These are phyloP conservation scores for Regulus satrapa DNA, from an alignment of 2,113 vertebrate species.

Conservation along the genomic window DNA sequence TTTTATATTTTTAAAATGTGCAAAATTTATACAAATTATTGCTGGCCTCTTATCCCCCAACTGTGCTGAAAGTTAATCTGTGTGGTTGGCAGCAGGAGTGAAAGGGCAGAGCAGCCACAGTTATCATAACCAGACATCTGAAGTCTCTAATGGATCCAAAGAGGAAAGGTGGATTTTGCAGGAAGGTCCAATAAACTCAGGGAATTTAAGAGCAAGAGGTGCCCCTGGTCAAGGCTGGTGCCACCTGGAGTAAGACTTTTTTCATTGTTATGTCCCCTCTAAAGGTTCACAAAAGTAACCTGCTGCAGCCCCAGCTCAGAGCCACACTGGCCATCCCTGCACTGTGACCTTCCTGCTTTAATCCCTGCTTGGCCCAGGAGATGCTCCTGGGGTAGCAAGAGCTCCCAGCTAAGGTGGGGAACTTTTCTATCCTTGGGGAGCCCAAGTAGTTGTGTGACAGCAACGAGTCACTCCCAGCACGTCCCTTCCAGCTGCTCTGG, in stretches of 20 bases:
- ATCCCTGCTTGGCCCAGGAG: not conserved
- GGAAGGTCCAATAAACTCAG: not conserved
- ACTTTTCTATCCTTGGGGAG: not conserved
- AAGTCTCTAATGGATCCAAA: not conserved
- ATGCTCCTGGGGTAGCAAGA: not conserved
- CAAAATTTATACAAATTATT: not conserved
- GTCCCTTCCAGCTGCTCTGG: rapidly evolving
- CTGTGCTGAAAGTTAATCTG: not conserved
- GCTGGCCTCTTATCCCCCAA: not conserved
- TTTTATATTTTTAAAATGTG: not conserved
- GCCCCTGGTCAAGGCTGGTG: not conserved
- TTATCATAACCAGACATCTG: rapidly evolving
- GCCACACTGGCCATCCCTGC: rapidly evolving
- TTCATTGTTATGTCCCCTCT: not conserved
- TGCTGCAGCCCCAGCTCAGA: not conserved
- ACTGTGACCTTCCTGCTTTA: not conserved
- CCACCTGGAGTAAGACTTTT: not conserved
- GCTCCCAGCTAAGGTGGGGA: not conserved
- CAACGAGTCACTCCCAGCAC: rapidly evolving
- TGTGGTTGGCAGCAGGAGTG: not conserved
- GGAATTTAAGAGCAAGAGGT: not conserved
- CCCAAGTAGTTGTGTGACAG: not conserved
- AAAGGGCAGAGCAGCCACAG: not conserved
- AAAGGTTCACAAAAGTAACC: not conserved
- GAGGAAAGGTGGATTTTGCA: not conserved